Conservation (phyloP, 2,888 invertebrate species). For the Pteria penguin region DNA sequence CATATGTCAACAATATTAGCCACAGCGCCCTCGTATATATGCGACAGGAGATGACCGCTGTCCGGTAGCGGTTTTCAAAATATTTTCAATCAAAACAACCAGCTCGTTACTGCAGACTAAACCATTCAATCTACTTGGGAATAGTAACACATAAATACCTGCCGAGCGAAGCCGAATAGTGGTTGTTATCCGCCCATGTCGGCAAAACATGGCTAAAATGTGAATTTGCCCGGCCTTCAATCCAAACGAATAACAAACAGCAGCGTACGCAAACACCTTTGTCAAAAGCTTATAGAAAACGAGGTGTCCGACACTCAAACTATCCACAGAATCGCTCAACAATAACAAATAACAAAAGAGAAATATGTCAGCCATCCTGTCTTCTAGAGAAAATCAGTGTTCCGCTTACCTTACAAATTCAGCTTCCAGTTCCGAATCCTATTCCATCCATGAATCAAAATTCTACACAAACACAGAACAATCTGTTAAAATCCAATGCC, state of each 20-base stretch:
- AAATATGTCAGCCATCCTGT: background rate
- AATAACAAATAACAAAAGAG: background rate
- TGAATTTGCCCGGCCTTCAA: no score
- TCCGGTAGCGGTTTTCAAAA: no score
- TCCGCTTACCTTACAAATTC: no score
- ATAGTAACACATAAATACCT: background rate
- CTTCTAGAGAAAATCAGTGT: no score
- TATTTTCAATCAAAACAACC: background rate
- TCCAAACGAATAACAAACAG: background rate
- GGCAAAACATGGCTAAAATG: background rate
- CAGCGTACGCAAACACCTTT: background rate
- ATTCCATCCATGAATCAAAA: no score
- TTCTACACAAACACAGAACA: no score
- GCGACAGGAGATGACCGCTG: background rate
- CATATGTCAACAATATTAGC: background rate
- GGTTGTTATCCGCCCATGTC: no score
- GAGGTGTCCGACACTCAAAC: background rate
- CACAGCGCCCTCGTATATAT: constrained; percentile 2
- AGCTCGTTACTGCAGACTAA: background rate
- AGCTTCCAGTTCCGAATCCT: no score
- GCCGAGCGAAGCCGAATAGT: no score
- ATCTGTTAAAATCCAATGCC: no score
- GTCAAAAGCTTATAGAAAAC: background rate
- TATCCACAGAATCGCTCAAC: background rate
- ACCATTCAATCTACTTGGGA: background rate